Evolutionary conservation across 2,888 invertebrate species (phyloP).

Genomic region (Spisula solida): DNA sequence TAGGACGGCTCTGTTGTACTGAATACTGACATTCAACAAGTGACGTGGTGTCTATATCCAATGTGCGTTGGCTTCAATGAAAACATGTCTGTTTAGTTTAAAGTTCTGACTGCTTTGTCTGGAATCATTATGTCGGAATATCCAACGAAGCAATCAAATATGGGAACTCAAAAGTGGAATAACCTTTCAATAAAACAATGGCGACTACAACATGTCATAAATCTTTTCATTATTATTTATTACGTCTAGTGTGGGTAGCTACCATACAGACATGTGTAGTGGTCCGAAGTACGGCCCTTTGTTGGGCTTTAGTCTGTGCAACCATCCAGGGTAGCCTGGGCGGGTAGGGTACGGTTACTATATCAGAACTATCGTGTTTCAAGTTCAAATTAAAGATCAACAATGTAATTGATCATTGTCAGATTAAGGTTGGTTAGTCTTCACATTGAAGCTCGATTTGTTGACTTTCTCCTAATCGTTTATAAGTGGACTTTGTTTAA

Average conservation of each 20-base stretch:
- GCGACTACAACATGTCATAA: neutral
- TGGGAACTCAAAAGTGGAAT: neutral
- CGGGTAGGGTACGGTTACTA: neutral
- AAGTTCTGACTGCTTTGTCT: neutral
- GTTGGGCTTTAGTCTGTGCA: neutral
- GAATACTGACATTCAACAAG: neutral
- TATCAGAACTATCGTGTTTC: neutral
- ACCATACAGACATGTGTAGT: neutral
- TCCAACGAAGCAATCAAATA: neutral
- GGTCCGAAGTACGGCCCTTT: neutral
- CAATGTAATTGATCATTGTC: constrained; percentile 13
- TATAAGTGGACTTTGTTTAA: neutral
- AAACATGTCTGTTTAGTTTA: neutral
- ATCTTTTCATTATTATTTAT: neutral
- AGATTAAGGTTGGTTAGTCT: neutral
- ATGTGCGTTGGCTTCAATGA: neutral
- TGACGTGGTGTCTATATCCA: neutral
- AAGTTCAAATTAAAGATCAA: constrained; percentile 2
- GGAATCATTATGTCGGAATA: neutral
- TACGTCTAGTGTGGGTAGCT: neutral
- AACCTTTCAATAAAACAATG: neutral
- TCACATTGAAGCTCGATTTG: neutral
- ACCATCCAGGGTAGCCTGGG: constrained; percentile 7
- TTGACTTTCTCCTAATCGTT: constrained; percentile 8
- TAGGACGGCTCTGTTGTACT: neutral